These are phyloP conservation scores for Tubulanus polymorphus DNA, from an alignment of 2,888 invertebrate genomes.

Conservation along the genomic window DNA sequence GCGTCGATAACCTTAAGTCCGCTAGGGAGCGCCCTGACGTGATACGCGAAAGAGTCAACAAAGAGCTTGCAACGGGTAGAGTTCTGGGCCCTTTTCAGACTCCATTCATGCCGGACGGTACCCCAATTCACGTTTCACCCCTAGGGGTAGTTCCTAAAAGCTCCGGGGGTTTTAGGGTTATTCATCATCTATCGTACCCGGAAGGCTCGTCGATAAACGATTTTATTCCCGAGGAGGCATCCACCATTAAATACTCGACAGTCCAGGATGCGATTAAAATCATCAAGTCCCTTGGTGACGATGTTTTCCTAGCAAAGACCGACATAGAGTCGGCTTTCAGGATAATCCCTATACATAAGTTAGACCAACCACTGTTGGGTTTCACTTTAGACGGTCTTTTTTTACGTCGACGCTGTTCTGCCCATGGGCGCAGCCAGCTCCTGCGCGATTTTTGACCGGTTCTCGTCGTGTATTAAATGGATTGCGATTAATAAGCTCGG, in stretches of 20 bases:
- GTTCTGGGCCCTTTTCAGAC: background rate
- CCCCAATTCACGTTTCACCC: too few species aligned
- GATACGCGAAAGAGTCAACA: background rate
- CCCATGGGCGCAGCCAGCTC: conserved; percentile 10
- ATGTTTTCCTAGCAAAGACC: conserved; percentile 5
- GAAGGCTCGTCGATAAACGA: conserved; percentile 11
- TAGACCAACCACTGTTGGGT: conserved; percentile 11
- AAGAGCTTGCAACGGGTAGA: background rate
- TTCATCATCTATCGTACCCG: conserved; percentile 15
- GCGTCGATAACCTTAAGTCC: background rate
- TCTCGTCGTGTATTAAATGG: conserved; percentile 14
- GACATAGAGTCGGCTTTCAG: conserved; percentile 14
- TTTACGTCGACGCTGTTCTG: conserved; percentile 12
- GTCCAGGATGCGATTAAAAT: conserved; percentile 10
- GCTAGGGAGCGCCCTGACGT: background rate
- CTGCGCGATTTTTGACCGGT: conserved; percentile 12
- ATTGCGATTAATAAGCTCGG: conserved; percentile 8
- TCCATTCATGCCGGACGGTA: too few species aligned
- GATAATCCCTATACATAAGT: conserved; percentile 7
- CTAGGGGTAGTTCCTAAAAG: too few species aligned
- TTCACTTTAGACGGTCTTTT: conserved; percentile 9
- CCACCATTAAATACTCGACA: conserved; percentile 7
- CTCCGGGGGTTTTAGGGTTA: conserved; percentile 8
- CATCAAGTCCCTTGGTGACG: background rate
- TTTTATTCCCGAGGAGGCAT: conserved; percentile 8